A percentile compares a stretch with the other conserved stretches of the same genome.
These are phyloP conservation scores for Pachyramphus minor DNA, from an alignment of 2,113 vertebrate species.

Conservation along the genomic window DNA sequence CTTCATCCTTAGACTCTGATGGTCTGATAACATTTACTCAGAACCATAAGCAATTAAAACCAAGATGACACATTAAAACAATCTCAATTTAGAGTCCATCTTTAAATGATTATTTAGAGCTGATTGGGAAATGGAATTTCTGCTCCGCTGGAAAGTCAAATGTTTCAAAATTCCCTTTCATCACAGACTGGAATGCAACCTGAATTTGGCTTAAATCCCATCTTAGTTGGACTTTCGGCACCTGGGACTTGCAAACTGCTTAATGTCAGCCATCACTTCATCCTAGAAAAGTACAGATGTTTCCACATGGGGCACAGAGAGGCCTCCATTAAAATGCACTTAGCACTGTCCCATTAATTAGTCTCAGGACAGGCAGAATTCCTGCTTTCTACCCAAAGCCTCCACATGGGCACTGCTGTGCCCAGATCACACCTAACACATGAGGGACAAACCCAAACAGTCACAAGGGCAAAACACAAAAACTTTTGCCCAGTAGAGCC, in stretches of 20 bases:
- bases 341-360: neutral
- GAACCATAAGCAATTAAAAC: constrained; percentile 14
- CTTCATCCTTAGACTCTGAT: constrained; percentile 39
- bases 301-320: neutral
- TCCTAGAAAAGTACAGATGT: constrained; percentile 20
- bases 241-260: constrained; percentile 54
- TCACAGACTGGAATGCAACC: constrained; percentile 48
- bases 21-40: constrained; percentile 43
- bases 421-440: neutral
- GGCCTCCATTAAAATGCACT: neutral
- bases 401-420: neutral
- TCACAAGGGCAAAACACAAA: fast-evolving
- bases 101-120: constrained; percentile 37
- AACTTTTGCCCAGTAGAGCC: neutral
- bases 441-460: neutral
- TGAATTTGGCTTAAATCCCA: constrained; percentile 51
- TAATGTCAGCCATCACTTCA: constrained; percentile 47
- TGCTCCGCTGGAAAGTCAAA: constrained; percentile 31
- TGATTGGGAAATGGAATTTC: constrained; percentile 52
- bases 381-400: neutral
- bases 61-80: constrained; percentile 34
- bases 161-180: constrained; percentile 36
- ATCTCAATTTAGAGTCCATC: neutral
- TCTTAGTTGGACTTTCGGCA: constrained; percentile 31
- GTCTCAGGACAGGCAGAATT: neutral